Evolutionary conservation across 2,113 vertebrate genomes (phyloP), one percentile per base, ranked within the genome.

Genomic region (Melanotaenia duboulayi): DNA sequence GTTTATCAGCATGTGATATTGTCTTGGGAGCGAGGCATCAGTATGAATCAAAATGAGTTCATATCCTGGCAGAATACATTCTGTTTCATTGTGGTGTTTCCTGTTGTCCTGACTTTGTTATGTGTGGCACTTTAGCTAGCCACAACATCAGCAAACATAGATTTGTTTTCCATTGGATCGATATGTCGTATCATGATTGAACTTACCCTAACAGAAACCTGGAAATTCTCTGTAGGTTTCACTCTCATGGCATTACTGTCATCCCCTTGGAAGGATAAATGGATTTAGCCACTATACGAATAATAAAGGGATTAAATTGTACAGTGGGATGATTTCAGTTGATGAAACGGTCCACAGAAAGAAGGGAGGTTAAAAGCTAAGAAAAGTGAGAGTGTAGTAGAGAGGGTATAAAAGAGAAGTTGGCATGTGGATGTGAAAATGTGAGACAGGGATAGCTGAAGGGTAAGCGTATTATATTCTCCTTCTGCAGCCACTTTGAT

Each of bases 281-380:
- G 40, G 65, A 67, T 78, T 65, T 1, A 55, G 39, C 17, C 59
- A 8, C 44, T 19, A 19, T 20, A 51, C 63, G 65, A 76, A 79
- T 55, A 65, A 48, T 70, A 67, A 73, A 74, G n/a, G 40, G 25
- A 71, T 76, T 63, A 62, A 25, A 70, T 74, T 54, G 50, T 40
- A 71, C 13, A 39, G 28, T 44, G 46, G 20, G 23, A 32, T 22
- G 32, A 62, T 71, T 70, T 28, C 17, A 11, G 32, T 20, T 54
- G 55, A 69, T 32, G 57, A 55, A 72, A 37, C 20, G 44, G 55
- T 23, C 12, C 3, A 22, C 35, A 56, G 14, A 56, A 71, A 78
- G 48, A 5, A 62, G 46, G 37, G 32, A 51, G 23, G 56, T n/a
- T 56, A 52, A 62, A 62, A 58, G 40, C 79, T 70, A 42, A 71